phyloP scores from a whole-genome alignment of 2,888 invertebrate genomes.

The Litoditis marina region DNA sequence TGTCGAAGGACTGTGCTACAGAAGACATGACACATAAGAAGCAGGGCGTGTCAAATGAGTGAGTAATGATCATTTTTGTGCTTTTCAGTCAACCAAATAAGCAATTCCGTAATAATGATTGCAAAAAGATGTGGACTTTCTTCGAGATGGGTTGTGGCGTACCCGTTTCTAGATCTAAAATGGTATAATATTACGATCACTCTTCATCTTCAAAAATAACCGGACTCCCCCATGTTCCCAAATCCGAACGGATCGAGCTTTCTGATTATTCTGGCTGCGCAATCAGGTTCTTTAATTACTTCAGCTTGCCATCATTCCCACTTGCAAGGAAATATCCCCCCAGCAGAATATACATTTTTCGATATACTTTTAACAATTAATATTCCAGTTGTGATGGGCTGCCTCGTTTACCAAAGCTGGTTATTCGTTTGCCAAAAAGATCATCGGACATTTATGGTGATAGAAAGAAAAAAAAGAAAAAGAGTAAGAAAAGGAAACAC shows the following conservation, averaged over 20 bases:
- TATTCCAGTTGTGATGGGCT: not conserved
- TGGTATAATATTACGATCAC: too few species aligned
- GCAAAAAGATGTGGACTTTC: not conserved
- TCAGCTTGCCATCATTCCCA: too few species aligned
- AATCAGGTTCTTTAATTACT: too few species aligned
- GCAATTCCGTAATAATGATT: not conserved
- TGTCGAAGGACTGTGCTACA: slow-evolving; percentile 26
- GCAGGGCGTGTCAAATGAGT: not conserved
- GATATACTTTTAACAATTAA: not conserved
- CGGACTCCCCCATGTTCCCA: too few species aligned
- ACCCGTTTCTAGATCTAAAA: too few species aligned
- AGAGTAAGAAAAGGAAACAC: slow-evolving; percentile 16
- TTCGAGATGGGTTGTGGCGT: too few species aligned
- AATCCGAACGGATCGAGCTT: too few species aligned
- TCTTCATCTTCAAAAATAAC: too few species aligned
- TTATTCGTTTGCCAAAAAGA: slow-evolving; percentile 23
- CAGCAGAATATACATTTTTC: too few species aligned
- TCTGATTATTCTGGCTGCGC: too few species aligned
- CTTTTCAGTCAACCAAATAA: not conserved
- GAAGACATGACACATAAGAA: slow-evolving; percentile 12
- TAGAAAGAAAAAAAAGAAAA: slow-evolving; percentile 18
- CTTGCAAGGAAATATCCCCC: too few species aligned
- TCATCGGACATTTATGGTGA: slow-evolving; percentile 1
- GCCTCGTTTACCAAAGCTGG: slow-evolving; percentile 32
- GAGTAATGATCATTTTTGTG: not conserved